Conservation (phyloP, 2,113 vertebrate species). For the Lontra canadensis region DNA sequence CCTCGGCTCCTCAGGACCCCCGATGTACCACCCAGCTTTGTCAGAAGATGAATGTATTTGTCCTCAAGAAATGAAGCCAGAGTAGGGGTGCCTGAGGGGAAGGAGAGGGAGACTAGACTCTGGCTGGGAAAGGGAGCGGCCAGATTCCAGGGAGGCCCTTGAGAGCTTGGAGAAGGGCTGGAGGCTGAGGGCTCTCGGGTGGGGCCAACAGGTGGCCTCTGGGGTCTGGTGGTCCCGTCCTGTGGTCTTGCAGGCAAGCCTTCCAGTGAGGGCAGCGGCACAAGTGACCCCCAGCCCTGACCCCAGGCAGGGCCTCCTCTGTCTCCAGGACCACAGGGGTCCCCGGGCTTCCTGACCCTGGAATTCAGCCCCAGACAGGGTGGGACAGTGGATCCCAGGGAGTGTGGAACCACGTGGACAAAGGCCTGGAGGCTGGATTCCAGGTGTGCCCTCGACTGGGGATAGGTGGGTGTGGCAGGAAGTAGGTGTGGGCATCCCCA, state of each 20-base stretch:
- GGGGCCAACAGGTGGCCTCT: neutral
- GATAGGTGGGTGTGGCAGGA: neutral
- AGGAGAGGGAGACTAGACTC: neutral
- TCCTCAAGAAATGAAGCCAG: neutral
- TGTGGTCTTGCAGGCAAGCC: neutral
- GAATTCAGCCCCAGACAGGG: accelerated
- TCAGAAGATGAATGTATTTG: neutral
- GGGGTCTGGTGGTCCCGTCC: neutral
- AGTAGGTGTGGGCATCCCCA: neutral
- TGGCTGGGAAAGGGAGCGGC: no score
- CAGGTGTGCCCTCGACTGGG: accelerated
- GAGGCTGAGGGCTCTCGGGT: neutral
- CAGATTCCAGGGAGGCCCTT: neutral
- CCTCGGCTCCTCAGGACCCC: neutral
- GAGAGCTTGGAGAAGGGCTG: neutral
- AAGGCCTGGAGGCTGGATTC: neutral
- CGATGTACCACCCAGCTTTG: no score
- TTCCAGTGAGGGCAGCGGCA: neutral
- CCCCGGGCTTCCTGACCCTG: neutral
- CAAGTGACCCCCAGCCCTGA: neutral
- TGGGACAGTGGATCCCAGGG: accelerated
- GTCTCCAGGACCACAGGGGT: neutral
- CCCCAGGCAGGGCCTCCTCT: neutral
- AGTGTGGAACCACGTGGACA: accelerated
- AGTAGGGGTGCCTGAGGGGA: neutral